phyloP scores from a whole-genome alignment of 2,888 invertebrate species.

The Hesperia comma region DNA sequence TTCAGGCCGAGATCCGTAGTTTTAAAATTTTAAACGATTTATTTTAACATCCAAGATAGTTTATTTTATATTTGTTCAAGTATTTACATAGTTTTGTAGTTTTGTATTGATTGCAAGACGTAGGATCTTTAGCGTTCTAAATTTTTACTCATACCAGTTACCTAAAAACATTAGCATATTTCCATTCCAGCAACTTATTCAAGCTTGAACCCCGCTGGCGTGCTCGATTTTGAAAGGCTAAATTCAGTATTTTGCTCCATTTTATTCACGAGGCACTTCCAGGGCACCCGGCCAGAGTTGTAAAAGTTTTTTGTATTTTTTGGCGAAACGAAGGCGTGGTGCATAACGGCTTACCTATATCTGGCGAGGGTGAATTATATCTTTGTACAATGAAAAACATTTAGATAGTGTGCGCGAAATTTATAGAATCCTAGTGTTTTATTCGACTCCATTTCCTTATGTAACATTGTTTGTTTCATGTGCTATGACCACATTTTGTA shows the following conservation, averaged over 20 bases:
- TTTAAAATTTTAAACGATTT: no score
- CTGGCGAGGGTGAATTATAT: constrained; percentile 2
- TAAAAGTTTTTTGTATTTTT: constrained; percentile 21
- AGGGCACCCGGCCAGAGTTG: constrained; percentile 28
- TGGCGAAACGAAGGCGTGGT: constrained; percentile 16
- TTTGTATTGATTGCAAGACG: no score
- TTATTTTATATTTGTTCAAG: no score
- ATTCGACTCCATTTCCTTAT: no score
- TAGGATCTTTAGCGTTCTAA: no score
- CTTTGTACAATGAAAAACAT: constrained; percentile 2
- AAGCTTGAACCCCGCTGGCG: constrained; percentile 11
- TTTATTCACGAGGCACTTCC: constrained; percentile 27
- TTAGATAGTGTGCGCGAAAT: background rate
- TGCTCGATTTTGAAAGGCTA: constrained; percentile 14
- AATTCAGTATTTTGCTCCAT: constrained; percentile 19
- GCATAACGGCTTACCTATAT: constrained; percentile 18
- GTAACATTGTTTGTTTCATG: no score
- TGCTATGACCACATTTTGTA: no score
- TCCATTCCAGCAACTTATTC: constrained; percentile 8
- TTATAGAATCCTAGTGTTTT: no score
- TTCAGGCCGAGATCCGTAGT: no score
- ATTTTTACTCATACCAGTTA: background rate
- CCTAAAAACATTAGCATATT: constrained; percentile 16
- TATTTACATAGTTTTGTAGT: no score
- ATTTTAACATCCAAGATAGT: no score